Base-by-base conservation (phyloP, 2,113 vertebrate genomes). In the Lamprotornis superbus region DNA sequence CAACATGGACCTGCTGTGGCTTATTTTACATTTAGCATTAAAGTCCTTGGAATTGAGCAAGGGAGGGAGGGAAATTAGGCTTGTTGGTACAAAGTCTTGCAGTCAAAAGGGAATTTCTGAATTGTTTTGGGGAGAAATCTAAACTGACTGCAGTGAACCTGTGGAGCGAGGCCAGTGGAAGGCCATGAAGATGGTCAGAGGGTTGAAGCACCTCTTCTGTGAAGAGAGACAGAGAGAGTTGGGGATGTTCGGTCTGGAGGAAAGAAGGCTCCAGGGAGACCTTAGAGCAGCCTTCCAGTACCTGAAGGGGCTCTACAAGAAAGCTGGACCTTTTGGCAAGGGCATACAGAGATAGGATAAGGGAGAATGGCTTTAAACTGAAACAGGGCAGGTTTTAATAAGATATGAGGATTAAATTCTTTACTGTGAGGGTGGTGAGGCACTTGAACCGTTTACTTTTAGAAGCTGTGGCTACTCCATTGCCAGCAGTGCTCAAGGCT, bases 11-110 rank as follows among this genome's bases (percentile, higher is more conserved):
- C 30, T 59, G 2, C 28, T 40, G 5, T 5, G 11, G 3, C 20
- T 76, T 12, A 30, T 56, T 86, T 56, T 73, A 31, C 5, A n/a
- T 49, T 60, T 31, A 33, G 4, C 17, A 50, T 28, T 63, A 70
- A 79, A 4, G 7, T 39, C 35, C 21, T 68, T 75, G 40, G 23
- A 69, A 80, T 1, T 71, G 8, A 19, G 27, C 0, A 0, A 11
- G 7, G 16, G 8, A 40, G 3, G 24, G 5, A 46, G 11, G 40
- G 15, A 70, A 53, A 50, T 3, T 20, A 42, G 1, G 0, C 11
- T 20, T 56, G 3, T 68, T 86, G 18, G 15, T 74, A 55, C 2
- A 37, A 76, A 80, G 15, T 31, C 12, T 3, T 77, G 6, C 22
- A 50, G 22, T 56, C 28, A 35, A 47, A 92, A 83, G 5, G 18